These are phyloP conservation scores for Meloidogyne exigua DNA, from an alignment of 1,140 invertebrate genomes.

Conservation along the genomic window DNA sequence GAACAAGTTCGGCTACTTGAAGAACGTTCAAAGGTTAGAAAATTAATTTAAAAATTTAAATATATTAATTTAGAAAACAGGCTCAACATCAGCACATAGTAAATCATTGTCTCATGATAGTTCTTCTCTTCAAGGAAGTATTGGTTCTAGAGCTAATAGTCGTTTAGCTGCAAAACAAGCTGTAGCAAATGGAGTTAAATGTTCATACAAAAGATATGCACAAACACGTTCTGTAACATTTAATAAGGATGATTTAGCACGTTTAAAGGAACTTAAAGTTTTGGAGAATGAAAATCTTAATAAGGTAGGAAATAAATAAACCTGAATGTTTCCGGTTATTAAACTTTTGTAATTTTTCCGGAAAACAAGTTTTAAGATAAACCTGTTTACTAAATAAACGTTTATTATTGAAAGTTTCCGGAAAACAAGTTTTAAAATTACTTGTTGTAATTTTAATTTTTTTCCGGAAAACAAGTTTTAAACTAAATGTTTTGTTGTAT, in stretches of 20 bases:
- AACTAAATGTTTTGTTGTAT: neutral
- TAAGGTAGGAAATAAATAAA: slow-evolving; percentile 36
- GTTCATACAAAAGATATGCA: slow-evolving; percentile 54
- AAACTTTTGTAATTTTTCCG: too few species aligned
- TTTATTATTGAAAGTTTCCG: too few species aligned
- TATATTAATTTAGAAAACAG: slow-evolving; percentile 19
- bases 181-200: slow-evolving; percentile 54
- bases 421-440: too few species aligned
- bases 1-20: slow-evolving; percentile 55
- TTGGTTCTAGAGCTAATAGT: slow-evolving; percentile 38
- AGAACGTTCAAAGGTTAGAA: neutral
- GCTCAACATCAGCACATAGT: slow-evolving; percentile 9
- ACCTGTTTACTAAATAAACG: too few species aligned
- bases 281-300: slow-evolving; percentile 63
- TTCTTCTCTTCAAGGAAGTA: slow-evolving; percentile 40
- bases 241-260: slow-evolving; percentile 52
- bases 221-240: slow-evolving; percentile 61
- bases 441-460: too few species aligned
- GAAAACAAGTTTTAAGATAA: too few species aligned
- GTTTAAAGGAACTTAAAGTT: slow-evolving; percentile 60
- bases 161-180: slow-evolving; percentile 50
- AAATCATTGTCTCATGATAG: slow-evolving; percentile 32
- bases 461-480: too few species aligned
- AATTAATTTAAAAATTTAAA: neutral
- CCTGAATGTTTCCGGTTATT: too few species aligned